phyloP scores from a whole-genome alignment of 2,888 invertebrate species.

The Rhamphomyia laevipes region DNA sequence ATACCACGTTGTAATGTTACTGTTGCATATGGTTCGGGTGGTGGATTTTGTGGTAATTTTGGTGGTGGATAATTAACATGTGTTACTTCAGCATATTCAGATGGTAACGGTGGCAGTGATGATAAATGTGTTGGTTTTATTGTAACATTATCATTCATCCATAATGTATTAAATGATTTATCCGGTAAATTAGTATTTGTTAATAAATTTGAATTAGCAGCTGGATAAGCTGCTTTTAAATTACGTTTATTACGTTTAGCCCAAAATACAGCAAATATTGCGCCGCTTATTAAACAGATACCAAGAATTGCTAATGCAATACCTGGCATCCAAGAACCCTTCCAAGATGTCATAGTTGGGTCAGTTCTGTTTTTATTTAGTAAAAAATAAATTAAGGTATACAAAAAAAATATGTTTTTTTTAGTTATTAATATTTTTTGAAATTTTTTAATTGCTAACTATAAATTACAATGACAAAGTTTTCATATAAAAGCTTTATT shows the following conservation, averaged over 20 bases:
- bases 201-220: slow-evolving; percentile 14
- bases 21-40: slow-evolving; percentile 24
- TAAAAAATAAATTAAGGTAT: slow-evolving; percentile 27
- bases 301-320: slow-evolving; percentile 16
- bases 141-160: slow-evolving; percentile 21
- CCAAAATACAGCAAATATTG: slow-evolving; percentile 22
- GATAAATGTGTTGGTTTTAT: slow-evolving; percentile 22
- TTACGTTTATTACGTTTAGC: slow-evolving; percentile 21
- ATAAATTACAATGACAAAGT: too few species aligned
- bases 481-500: too few species aligned
- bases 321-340: slow-evolving; percentile 23
- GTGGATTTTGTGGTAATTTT: slow-evolving; percentile 16
- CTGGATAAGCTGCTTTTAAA: slow-evolving; percentile 22
- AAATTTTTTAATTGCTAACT: too few species aligned
- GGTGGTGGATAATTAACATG: slow-evolving; percentile 17
- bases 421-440: too few species aligned
- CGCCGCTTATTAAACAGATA: slow-evolving; percentile 21
- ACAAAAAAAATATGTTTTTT: too few species aligned
- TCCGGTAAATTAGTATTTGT: slow-evolving; percentile 19
- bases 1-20: slow-evolving; percentile 20
- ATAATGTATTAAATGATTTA: slow-evolving; percentile 21
- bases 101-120: slow-evolving; percentile 17
- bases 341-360: slow-evolving; percentile 20
- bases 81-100: slow-evolving; percentile 21
- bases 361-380: slow-evolving; percentile 29